phyloP scores from a whole-genome alignment of 1,140 invertebrate genomes.

The Limonius californicus region DNA sequence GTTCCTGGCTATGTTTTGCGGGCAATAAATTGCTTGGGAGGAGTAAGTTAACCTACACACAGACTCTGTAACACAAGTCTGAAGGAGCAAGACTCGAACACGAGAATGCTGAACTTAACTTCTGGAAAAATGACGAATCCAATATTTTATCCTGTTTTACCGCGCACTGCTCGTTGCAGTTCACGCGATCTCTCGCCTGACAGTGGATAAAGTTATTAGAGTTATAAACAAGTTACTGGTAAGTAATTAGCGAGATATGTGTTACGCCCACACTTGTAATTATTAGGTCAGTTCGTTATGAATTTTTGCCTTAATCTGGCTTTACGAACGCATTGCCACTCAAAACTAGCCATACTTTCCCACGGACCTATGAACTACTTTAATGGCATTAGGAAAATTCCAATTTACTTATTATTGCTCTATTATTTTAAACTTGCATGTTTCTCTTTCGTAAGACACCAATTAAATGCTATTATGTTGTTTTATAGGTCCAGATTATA shows the following conservation, averaged over 20 bases:
- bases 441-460: too few species aligned
- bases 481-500: too few species aligned
- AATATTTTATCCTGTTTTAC: conserved; percentile 5
- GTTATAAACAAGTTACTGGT: conserved; percentile 12
- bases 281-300: conserved; percentile 15
- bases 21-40: conserved; percentile 3
- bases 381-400: too few species aligned
- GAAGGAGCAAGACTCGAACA: not conserved
- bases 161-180: not conserved
- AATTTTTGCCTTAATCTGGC: not conserved
- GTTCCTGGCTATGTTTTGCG: not conserved
- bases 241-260: conserved; percentile 13
- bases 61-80: not conserved
- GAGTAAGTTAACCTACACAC: conserved; percentile 12
- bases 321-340: not conserved
- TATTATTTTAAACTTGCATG: too few species aligned
- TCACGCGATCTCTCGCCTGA: conserved; percentile 5
- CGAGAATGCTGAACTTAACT: conserved; percentile 7
- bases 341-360: too few species aligned
- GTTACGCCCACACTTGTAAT: conserved; percentile 12
- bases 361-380: too few species aligned
- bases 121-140: not conserved
- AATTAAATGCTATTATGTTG: too few species aligned
- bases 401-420: too few species aligned
- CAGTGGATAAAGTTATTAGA: conserved; percentile 13